Base-by-base conservation (phyloP, 1,140 invertebrate species). In the Drosophila quadrilineata region DNA sequence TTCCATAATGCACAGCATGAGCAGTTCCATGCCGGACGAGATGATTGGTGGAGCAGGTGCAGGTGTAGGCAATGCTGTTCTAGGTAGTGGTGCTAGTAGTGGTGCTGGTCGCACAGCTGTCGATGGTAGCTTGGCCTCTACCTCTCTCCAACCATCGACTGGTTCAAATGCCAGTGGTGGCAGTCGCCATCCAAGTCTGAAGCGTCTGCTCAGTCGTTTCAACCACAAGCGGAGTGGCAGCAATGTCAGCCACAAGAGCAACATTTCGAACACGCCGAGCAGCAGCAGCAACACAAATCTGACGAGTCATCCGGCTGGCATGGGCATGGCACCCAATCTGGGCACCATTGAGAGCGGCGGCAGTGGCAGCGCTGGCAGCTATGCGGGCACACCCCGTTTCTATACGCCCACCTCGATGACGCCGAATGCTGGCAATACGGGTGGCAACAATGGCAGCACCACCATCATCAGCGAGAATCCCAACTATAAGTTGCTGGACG, bases 261-360 rank as follows among this genome's bases (percentile, higher is more conserved):
- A 69, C 24, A 62, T 41, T 48, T 88, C 87, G 6, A 88, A 87
- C 68, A 67, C 87, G 0, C 65, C 67, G 0, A 76, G 74, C 49
- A 80, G 66, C 29, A 84, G 77, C 46, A 88, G 88, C 50, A 89
- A 76, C 54, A 49, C 69, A 4, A 89, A 86, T 21, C 45, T 89
- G 3, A 85, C 77, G 29, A 77, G 70, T 24, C 57, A 71, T 41
- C 65, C 79, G 10, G 65, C 49, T 0, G 64, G 52, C 43, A 65
- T 75, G 49, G 76, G 36, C 4, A 67, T 56, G 19, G 70, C 69
- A 1, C 38, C 65, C 35, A 70, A 88, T 50, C 64, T 88, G 28
- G 77, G 87, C 6, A 88, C 87, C 6, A 88, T 88, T n/a, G 87
- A 88, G 43, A 88, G 87, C 33, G 87, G 87, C 0, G 87, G 87